phyloP scores from a whole-genome alignment of 2,113 vertebrate genomes.

The Bagarius yarrelli region DNA sequence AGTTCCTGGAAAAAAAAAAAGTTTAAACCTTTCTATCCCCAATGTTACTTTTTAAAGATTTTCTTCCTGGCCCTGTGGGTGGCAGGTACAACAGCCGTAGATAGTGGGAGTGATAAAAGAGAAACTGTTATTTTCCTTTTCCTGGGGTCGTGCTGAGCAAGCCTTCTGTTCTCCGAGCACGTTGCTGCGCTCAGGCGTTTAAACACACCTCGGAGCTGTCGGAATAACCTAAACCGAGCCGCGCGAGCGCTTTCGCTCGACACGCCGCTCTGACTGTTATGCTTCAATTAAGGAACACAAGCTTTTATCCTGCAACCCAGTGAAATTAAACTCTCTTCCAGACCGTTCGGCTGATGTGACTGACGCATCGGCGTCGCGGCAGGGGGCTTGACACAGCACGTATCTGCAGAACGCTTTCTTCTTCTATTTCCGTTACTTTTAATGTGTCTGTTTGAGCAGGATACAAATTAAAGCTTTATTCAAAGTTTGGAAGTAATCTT shows the following conservation, averaged over 20 bases:
- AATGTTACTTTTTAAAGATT: neutral
- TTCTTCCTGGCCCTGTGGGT: slow-evolving; percentile 1
- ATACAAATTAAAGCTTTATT: slow-evolving; percentile 11
- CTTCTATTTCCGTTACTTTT: neutral
- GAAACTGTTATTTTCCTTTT: slow-evolving; percentile 44
- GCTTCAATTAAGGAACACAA: slow-evolving; percentile 27
- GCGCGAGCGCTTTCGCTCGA: neutral
- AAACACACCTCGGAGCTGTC: slow-evolving; percentile 42
- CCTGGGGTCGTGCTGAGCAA: slow-evolving; percentile 49
- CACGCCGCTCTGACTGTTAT: slow-evolving; percentile 7
- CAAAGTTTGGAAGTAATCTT: slow-evolving; percentile 17
- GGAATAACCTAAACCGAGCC: slow-evolving; percentile 12
- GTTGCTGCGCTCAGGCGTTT: slow-evolving; percentile 31
- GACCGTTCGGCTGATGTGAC: neutral
- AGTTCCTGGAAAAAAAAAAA: neutral
- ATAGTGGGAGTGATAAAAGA: slow-evolving; percentile 33
- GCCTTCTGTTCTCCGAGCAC: slow-evolving; percentile 50
- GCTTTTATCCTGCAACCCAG: slow-evolving; percentile 10
- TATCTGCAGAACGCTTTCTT: neutral
- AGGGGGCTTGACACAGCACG: neutral
- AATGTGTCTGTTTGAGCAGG: neutral
- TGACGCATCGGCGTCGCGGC: neutral
- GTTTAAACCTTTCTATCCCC: slow-evolving; percentile 18
- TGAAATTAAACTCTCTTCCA: slow-evolving; percentile 2
- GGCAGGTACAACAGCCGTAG: slow-evolving; percentile 41